Base-by-base conservation (phyloP, 2,113 vertebrate species). In the Polypterus bichir region DNA sequence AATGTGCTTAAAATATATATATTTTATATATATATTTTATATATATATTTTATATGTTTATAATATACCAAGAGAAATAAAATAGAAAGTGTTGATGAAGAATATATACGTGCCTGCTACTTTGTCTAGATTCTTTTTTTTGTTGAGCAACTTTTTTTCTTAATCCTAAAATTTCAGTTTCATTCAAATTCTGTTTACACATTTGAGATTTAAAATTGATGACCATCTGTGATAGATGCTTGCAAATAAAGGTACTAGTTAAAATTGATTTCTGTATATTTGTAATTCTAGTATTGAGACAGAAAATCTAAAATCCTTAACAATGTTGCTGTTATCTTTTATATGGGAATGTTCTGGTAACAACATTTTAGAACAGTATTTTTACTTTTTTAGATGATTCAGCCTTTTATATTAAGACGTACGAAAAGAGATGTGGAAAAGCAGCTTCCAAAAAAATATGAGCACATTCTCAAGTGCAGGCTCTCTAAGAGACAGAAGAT, bases 351-450 rank as follows among this genome's bases (percentile, higher is more conserved):
- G 27, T 27, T 27, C 27, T 27, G 27, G 27, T 27, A 27, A 27
- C 27, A 27, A 27, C 27, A 27, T 27, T 27, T 27, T 27, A 27
- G 27, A 27, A 27, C 27, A 27, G 27, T 27, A 27, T 27, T 27
- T 66, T 57, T 61, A 59, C 67, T 9, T 0, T 65, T 70, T 44
- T 68, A 96, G 92, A 89, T 94, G 88, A 93, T 96, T 68, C 92
- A 94, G 56, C 92, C 92, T 0, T 96, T 96, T 76, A 92, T 96
- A 72, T 78, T 96, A 76, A 78, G 91, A 47, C 90, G 92, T 69
- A 92, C 91, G 48, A 94, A 93, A 76, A 83, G 89, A 56, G 92
- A 96, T 0, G 92, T 94, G n/a, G 92, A 96, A 64, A 96, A 96
- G 71, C 92, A 96, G 74, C 82, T 96, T 46, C 82, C 89, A 4